These are phyloP conservation scores for Kradibia gibbosae DNA, from an alignment of 1,140 invertebrate genomes.

Conservation along the genomic window DNA sequence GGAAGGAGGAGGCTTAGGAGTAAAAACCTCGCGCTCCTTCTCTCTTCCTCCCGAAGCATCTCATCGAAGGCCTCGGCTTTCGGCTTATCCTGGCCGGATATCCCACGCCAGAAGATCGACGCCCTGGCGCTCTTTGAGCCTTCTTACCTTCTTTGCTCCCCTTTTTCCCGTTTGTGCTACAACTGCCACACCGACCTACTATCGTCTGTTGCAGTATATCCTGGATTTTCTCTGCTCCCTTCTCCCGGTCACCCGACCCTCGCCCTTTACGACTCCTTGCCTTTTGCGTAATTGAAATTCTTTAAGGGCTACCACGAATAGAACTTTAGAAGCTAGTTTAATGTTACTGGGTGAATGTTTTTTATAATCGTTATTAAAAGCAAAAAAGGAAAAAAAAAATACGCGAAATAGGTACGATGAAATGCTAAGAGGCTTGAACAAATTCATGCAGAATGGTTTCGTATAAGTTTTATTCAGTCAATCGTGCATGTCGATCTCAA, in stretches of 20 bases:
- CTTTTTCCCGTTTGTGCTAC: neutral
- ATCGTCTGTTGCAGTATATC: neutral
- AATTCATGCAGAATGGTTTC: too few species aligned
- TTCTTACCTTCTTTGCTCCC: neutral
- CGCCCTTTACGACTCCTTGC: neutral
- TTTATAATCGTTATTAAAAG: too few species aligned
- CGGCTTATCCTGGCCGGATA: constrained; percentile 17
- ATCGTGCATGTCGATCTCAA: too few species aligned
- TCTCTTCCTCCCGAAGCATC: neutral
- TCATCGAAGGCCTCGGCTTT: neutral
- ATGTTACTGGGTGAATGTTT: neutral
- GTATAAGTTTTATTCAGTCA: too few species aligned
- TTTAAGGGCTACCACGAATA: constrained; percentile 37
- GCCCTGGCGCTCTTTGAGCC: constrained; percentile 15
- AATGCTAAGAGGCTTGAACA: too few species aligned
- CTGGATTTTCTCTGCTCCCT: neutral
- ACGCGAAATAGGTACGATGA: too few species aligned
- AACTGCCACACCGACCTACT: neutral
- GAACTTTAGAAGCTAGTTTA: neutral
- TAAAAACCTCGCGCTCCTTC: neutral
- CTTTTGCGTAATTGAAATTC: constrained; percentile 44
- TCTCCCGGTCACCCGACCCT: neutral
- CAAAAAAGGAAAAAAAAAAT: neutral
- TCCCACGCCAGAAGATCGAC: neutral
- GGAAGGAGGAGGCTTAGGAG: neutral